Conservation (phyloP, 2,113 vertebrate genomes). For the Grantiella picta region DNA sequence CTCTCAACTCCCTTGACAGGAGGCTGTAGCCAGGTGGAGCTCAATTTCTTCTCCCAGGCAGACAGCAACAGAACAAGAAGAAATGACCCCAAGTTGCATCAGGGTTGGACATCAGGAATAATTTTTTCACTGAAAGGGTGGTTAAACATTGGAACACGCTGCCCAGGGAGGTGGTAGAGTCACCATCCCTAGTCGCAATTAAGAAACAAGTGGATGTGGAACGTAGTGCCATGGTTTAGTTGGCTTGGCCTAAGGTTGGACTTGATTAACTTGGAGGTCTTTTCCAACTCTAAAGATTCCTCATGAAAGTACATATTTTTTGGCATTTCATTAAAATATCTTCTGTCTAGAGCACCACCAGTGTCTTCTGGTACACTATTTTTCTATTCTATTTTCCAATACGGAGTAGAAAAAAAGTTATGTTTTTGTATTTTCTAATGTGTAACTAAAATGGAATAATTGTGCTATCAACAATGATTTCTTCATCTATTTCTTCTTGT, state of each 20-base stretch:
- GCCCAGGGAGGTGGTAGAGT: not conserved
- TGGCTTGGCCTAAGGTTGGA: no score
- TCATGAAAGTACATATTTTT: not conserved
- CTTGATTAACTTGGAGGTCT: not conserved
- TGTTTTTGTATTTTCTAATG: not conserved
- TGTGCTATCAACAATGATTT: not conserved
- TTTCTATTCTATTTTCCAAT: not conserved
- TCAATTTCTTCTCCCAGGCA: not conserved
- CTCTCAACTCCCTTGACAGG: not conserved
- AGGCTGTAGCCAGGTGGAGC: rapidly evolving
- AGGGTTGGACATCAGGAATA: not conserved
- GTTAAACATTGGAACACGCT: not conserved
- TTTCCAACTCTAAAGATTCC: not conserved
- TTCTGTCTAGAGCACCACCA: not conserved
- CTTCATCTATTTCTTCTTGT: not conserved
- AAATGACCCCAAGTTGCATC: not conserved
- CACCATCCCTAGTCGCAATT: not conserved
- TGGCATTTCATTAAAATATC: not conserved
- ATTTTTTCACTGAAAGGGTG: not conserved
- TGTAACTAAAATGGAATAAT: not conserved
- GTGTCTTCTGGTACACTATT: not conserved
- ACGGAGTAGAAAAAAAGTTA: not conserved
- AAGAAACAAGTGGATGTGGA: not conserved
- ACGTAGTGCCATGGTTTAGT: not conserved
- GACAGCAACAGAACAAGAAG: no score